Conservation (phyloP, 2,797 vertebrate genomes). For the Gorsachius magnificus region DNA sequence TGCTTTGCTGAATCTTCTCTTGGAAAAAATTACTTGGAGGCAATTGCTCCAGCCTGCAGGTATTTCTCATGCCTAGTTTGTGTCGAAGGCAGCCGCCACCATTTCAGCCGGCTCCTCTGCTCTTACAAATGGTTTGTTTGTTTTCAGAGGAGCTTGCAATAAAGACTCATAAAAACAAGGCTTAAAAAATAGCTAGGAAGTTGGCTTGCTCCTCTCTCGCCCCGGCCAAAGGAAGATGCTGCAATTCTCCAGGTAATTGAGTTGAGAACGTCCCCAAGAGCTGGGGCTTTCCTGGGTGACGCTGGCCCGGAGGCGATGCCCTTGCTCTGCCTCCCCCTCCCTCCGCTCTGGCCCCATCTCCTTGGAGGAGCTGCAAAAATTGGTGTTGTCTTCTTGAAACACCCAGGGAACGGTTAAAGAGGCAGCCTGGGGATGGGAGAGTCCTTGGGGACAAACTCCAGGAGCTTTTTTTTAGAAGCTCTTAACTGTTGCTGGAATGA, state of each 20-base stretch:
- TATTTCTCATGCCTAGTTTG: fast-evolving
- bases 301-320: neutral
- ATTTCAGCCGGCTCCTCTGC: neutral
- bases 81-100: neutral
- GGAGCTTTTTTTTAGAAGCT: neutral
- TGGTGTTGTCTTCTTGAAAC: neutral
- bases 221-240: neutral
- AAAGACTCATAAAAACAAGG: neutral
- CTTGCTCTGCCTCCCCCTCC: neutral
- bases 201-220: neutral
- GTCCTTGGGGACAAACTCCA: neutral
- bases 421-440: neutral
- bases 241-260: neutral
- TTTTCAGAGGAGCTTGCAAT: neutral
- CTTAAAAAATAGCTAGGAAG: neutral
- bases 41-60: neutral
- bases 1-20: neutral
- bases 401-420: neutral
- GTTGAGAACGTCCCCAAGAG: neutral
- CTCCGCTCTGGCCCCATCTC: fast-evolving
- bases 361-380: neutral
- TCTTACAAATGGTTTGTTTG: neutral
- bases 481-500: neutral
- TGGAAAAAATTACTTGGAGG: neutral
- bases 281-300: neutral